phyloP scores from a whole-genome alignment of 2,113 vertebrate species.

The Aramus guarauna region DNA sequence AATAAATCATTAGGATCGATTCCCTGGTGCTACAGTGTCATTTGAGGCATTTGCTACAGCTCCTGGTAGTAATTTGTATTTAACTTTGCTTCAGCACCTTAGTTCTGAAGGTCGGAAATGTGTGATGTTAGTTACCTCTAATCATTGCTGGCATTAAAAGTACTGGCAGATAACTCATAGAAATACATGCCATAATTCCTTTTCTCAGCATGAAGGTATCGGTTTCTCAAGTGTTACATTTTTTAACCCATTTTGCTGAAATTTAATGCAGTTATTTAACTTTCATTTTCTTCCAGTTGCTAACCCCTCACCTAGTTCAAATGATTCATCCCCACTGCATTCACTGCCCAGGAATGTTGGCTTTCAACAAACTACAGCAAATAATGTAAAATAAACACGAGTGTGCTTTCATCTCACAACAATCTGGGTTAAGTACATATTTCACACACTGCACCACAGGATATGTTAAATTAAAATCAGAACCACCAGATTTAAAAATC shows the following conservation, averaged over 20 bases:
- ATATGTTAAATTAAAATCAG: conserved; percentile 82
- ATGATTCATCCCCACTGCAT: conserved; percentile 76
- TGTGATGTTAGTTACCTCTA: neutral
- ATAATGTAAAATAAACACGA: conserved; percentile 80
- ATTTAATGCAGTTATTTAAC: conserved; percentile 44
- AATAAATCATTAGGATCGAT: neutral
- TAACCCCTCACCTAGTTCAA: conserved; percentile 82
- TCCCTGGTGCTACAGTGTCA: neutral
- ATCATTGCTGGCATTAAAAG: neutral
- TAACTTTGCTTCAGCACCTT: conserved; percentile 2
- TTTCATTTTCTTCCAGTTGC: conserved; percentile 59
- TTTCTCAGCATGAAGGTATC: neutral
- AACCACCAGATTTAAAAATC: conserved; percentile 63
- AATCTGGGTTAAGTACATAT: conserved; percentile 74
- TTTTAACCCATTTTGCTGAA: conserved; percentile 57
- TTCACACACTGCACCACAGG: conserved; percentile 77
- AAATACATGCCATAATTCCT: neutral
- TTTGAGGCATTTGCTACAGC: neutral
- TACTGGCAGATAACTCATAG: neutral
- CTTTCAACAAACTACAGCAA: conserved; percentile 75
- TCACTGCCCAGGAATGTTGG: conserved; percentile 79
- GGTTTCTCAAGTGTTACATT: neutral
- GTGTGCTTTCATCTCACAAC: conserved; percentile 75
- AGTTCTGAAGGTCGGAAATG: neutral
- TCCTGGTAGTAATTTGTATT: neutral